Evolutionary conservation across 53 echinoderm and acorn worm genomes (phyloP).

Genomic region (Paelopatides confundens): DNA sequence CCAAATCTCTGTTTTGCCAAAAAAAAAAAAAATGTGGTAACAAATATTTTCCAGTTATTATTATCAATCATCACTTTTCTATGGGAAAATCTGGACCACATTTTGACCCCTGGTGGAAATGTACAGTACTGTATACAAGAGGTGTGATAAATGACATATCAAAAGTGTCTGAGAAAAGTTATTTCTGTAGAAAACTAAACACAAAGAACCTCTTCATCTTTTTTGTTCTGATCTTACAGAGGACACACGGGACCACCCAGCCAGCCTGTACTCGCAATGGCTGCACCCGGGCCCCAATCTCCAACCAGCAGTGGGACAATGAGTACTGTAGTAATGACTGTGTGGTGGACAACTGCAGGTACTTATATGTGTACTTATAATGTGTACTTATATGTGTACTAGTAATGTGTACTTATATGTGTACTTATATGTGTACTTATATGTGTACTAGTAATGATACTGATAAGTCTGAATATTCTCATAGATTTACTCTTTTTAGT

Average conservation of each 20-base stretch:
- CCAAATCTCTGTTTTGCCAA: no score
- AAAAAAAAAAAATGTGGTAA: no score
- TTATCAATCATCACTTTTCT: no score
- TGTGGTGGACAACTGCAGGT: slow-evolving; percentile 99
- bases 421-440: not conserved
- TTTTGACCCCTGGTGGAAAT: no score
- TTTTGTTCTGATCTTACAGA: slow-evolving; percentile 18
- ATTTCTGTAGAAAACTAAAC: no score
- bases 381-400: not conserved
- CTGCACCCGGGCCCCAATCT: slow-evolving; percentile 85
- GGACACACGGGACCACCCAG: slow-evolving; percentile 50
- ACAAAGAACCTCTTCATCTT: not conserved
- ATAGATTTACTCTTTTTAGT: no score
- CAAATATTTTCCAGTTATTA: no score
- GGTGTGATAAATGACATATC: no score
- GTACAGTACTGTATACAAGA: no score
- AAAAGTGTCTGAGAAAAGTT: no score
- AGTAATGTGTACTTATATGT: not conserved
- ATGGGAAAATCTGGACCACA: no score
- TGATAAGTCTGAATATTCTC: not conserved
- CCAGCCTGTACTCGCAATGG: slow-evolving; percentile 90
- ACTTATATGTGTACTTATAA: slow-evolving; percentile 54
- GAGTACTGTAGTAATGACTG: slow-evolving; percentile 99
- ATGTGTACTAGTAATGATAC: not conserved
- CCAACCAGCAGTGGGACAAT: slow-evolving; percentile 96